Evolutionary conservation across 2,797 vertebrate genomes (phyloP), one percentile per base, ranked within the genome.

Genomic region (Phataginus tricuspis): DNA sequence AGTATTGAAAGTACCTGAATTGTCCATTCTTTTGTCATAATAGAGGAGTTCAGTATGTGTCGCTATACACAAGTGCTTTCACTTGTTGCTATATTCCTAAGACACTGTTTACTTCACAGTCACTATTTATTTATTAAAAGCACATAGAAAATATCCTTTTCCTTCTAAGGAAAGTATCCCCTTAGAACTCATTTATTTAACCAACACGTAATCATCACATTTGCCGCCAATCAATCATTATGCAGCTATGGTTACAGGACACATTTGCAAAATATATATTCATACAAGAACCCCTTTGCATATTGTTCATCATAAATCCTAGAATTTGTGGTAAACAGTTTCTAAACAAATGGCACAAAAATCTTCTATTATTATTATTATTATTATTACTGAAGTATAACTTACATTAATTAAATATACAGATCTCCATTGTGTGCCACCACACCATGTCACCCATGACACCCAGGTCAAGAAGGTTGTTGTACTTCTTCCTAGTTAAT

Each of bases 61-160:
- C 74, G 31, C 34, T 72, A 16, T 1, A 61, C 42, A 85, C 64
- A 68, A 53, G 37, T 59, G 19, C 23, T 89, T 71, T 59, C 7
- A 39, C 16, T 69, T 77, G 59, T 49, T 85, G 49, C 34, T 77
- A 15, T 18, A 5, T 61, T 95, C 31, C 49, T 88, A 68, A 85
- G 69, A 86, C 45, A 57, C 25, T 45, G 69, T 87, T 90, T 79
- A 55, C 45, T 64, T 49, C 21, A 10, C 2, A 25, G 8, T 31
- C 29, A 5, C 77, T 61, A 19, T 94, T 74, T 90, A 75, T 91
- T 74, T 80, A 49, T 84, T 74, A 87, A 96, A 90, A 77, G 27
- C 7, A 66, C 34, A 27, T 69, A 37, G 37, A 77, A 91, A 93
- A 78, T 53, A 1, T 57, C 42, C 27, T 93, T 21, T 82, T 29